Conservation (phyloP, 2,113 vertebrate genomes). For the Tichodroma muraria region DNA sequence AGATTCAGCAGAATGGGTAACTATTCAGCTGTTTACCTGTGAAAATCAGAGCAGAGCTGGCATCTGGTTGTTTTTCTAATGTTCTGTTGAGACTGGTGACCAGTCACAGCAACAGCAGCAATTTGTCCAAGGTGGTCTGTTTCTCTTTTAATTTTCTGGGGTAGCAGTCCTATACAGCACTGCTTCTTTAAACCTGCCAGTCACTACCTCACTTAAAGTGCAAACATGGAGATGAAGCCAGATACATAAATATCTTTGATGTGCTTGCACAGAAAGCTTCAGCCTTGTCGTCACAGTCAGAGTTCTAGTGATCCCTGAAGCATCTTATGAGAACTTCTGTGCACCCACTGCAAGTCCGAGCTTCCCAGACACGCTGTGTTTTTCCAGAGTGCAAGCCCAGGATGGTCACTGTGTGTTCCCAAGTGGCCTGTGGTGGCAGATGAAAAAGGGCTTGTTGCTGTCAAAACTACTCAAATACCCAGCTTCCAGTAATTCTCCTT, state of each 20-base stretch:
- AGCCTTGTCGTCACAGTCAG: neutral
- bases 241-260: neutral
- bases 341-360: neutral
- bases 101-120: neutral
- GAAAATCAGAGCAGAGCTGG: neutral
- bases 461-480: neutral
- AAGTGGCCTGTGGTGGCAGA: neutral
- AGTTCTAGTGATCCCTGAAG: neutral
- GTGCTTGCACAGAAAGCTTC: neutral
- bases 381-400: neutral
- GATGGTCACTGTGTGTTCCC: neutral
- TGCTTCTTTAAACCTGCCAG: neutral
- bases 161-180: neutral
- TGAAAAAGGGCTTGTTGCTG: neutral
- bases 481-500: neutral
- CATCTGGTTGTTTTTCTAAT: neutral
- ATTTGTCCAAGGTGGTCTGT: neutral
- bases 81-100: neutral
- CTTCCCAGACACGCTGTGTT: rapidly evolving
- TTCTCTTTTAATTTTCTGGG: neutral
- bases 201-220: neutral
- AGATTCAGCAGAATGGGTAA: neutral
- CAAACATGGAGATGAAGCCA: neutral
- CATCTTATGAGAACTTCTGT: neutral
- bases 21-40: neutral